Conservation (phyloP, 2,113 vertebrate species). For the Micromys minutus region DNA sequence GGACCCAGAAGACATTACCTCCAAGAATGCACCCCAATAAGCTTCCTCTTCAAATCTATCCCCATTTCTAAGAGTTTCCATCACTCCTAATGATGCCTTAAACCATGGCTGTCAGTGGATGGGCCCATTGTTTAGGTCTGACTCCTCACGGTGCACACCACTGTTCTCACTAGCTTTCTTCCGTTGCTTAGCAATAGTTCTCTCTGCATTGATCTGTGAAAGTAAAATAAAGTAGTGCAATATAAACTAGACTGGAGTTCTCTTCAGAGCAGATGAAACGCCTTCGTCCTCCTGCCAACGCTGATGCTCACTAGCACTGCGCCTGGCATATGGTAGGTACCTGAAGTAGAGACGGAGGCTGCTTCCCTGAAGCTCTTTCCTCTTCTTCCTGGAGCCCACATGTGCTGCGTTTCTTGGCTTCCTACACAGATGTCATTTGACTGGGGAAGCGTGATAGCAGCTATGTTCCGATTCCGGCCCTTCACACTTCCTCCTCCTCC, state of each 20-base stretch:
- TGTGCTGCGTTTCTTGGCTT: not conserved
- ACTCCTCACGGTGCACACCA: not conserved
- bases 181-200: not conserved
- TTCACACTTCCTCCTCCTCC: not conserved
- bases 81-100: not conserved
- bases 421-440: not conserved
- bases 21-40: not conserved
- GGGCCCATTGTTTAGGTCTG: not conserved
- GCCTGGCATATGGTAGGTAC: not conserved
- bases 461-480: not conserved
- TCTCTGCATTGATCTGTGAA: not conserved
- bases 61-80: not conserved
- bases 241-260: not conserved
- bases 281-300: not conserved
- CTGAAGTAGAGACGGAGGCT: not conserved
- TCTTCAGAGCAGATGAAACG: not conserved
- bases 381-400: not conserved
- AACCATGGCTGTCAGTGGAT: not conserved
- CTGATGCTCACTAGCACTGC: not conserved
- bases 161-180: not conserved
- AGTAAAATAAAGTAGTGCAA: not conserved
- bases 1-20: no score
- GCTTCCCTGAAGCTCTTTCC: not conserved
- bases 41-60: not conserved
- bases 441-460: not conserved